Conservation (phyloP, 2,888 invertebrate genomes). For the Yponomeuta evonymella region DNA sequence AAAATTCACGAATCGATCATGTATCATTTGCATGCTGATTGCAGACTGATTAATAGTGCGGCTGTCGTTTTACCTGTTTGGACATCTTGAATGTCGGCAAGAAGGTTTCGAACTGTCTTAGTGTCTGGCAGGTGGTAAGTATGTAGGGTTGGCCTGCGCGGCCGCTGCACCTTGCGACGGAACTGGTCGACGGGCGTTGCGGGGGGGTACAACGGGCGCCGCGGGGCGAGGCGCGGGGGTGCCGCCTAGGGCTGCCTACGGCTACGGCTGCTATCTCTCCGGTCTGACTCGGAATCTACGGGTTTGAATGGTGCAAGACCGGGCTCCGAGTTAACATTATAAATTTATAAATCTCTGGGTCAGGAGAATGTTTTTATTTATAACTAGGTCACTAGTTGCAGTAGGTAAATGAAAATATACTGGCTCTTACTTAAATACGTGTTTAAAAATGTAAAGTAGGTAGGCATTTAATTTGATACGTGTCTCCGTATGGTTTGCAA, state of each 20-base stretch:
- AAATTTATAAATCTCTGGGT: no score
- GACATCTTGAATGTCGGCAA: slow-evolving; percentile 9
- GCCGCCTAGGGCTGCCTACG: slow-evolving; percentile 1
- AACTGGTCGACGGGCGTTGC: slow-evolving; percentile 58
- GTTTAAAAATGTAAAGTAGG: no score
- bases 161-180: slow-evolving; percentile 67
- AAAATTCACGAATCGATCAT: slow-evolving; percentile 5
- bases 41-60: neutral
- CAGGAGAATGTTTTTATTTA: no score
- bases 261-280: neutral
- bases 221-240: slow-evolving; percentile 32
- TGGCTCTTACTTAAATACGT: no score
- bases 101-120: slow-evolving; percentile 51
- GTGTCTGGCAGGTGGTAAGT: slow-evolving; percentile 72
- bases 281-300: no score
- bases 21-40: neutral
- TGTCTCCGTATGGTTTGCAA: no score
- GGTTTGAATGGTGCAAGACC: no score
- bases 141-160: slow-evolving; percentile 59
- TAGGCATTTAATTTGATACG: no score
- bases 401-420: no score
- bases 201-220: slow-evolving; percentile 28
- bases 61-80: slow-evolving; percentile 2
- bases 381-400: no score
- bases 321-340: no score